Evolutionary conservation across 2,888 invertebrate genomes (phyloP).

Genomic region (Epirrhoe alternata): DNA sequence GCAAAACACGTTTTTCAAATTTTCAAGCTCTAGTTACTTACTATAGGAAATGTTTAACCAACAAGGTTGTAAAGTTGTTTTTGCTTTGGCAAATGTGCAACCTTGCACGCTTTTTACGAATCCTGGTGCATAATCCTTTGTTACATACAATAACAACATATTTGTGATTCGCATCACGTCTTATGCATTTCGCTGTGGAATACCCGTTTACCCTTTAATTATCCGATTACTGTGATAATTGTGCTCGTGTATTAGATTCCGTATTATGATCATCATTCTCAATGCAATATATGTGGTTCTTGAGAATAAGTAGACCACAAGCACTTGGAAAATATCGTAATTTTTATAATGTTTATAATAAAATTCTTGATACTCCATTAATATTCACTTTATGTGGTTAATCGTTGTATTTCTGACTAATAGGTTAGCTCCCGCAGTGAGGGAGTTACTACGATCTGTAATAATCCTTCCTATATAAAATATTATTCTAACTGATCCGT

Average conservation of each 20-base stretch:
- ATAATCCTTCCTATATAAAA: conserved; percentile 11
- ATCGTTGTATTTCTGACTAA: conserved; percentile 2
- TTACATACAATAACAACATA: background rate
- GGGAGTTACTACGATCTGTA: background rate
- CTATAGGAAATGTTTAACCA: conserved; percentile 4
- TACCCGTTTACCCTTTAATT: conserved; percentile 19
- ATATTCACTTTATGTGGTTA: conserved; percentile 15
- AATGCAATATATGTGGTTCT: conserved; percentile 9
- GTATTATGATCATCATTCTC: conserved; percentile 4
- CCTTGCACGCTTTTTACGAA: conserved; percentile 7
- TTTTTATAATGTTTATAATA: conserved; percentile 5
- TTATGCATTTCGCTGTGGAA: background rate
- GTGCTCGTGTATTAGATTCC: background rate
- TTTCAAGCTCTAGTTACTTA: background rate
- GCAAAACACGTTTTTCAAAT: conserved; percentile 8
- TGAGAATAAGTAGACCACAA: conserved; percentile 22
- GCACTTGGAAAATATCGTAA: background rate
- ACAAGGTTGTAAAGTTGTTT: conserved; percentile 5
- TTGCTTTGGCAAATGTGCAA: conserved; percentile 1
- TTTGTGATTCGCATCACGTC: conserved; percentile 2
- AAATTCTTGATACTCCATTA: conserved; percentile 8
- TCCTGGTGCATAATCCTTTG: conserved; percentile 2
- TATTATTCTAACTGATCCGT: background rate
- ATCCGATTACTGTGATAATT: conserved; percentile 13
- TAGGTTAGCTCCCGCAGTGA: background rate